These are phyloP conservation scores for Psittacula echo DNA, from an alignment of 2,797 vertebrate genomes.

Conservation along the genomic window DNA sequence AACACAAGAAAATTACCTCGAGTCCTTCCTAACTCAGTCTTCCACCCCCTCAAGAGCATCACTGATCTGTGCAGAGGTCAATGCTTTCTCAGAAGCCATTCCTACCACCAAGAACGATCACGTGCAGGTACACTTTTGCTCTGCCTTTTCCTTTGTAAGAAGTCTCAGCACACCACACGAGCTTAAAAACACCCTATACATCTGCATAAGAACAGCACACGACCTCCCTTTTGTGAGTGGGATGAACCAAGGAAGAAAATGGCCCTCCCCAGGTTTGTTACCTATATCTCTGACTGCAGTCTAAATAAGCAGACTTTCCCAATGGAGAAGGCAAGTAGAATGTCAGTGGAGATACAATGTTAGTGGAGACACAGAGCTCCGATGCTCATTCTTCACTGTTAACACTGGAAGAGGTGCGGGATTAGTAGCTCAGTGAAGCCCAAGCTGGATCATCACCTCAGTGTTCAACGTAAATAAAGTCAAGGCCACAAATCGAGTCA, in stretches of 20 bases:
- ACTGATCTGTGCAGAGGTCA: not conserved
- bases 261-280: not conserved
- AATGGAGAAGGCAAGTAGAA: accelerated
- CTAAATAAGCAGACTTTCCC: not conserved
- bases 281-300: not conserved
- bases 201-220: accelerated
- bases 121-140: not conserved
- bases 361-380: not conserved
- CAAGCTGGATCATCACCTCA: not conserved
- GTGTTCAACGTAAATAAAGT: not conserved
- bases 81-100: not conserved
- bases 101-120: not conserved
- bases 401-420: not conserved
- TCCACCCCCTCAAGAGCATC: not conserved
- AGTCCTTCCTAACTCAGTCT: not conserved
- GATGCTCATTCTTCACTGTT: accelerated
- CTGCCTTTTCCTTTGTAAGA: not conserved
- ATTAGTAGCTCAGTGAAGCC: not conserved
- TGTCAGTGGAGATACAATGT: too few relatives aligned
- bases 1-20: not conserved
- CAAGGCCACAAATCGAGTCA: not conserved
- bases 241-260: not conserved
- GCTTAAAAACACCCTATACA: not conserved
- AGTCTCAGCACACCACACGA: not conserved
- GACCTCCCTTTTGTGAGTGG: accelerated